Evolutionary conservation across 2,113 vertebrate genomes (phyloP).

Genomic region (Pycnonotus jocosus): DNA sequence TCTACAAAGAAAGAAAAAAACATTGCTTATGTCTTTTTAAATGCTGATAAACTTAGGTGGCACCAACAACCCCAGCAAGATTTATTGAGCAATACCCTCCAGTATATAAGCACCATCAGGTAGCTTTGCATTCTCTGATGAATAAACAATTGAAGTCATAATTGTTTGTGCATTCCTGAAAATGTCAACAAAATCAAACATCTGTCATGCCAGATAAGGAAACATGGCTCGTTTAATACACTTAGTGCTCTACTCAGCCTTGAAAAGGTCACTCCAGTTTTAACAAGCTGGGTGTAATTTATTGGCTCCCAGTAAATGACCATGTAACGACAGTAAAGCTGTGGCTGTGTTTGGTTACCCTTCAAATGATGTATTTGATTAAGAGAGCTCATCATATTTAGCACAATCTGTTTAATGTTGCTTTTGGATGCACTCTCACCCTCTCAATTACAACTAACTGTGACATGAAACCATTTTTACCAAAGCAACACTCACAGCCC

Average conservation of each 20-base stretch:
- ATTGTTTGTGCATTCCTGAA: slow-evolving; percentile 71
- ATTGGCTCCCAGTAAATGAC: slow-evolving; percentile 25
- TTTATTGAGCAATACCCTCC: slow-evolving; percentile 10
- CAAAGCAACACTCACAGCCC: not conserved
- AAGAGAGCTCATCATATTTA: not conserved
- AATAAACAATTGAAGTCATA: slow-evolving; percentile 65
- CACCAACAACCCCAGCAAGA: slow-evolving; percentile 10
- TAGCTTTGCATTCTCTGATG: slow-evolving; percentile 48
- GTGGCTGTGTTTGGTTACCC: not conserved
- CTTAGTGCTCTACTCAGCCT: slow-evolving; percentile 53
- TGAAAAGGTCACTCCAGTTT: slow-evolving; percentile 67
- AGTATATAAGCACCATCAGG: slow-evolving; percentile 23
- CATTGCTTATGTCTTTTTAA: slow-evolving; percentile 31
- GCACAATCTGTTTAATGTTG: not conserved
- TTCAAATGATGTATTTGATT: not conserved
- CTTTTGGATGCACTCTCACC: not conserved
- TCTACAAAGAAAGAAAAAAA: slow-evolving; percentile 27
- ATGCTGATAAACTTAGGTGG: slow-evolving; percentile 36
- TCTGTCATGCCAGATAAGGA: slow-evolving; percentile 64
- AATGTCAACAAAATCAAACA: slow-evolving; percentile 73
- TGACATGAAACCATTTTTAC: not conserved
- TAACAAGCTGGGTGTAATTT: slow-evolving; percentile 33
- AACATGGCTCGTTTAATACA: slow-evolving; percentile 42
- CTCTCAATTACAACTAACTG: accelerated
- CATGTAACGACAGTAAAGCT: not conserved